Evolutionary conservation across 2,888 invertebrate species (phyloP), one percentile per base, ranked within the genome.

Genomic region (Pseudococcus longispinus): DNA sequence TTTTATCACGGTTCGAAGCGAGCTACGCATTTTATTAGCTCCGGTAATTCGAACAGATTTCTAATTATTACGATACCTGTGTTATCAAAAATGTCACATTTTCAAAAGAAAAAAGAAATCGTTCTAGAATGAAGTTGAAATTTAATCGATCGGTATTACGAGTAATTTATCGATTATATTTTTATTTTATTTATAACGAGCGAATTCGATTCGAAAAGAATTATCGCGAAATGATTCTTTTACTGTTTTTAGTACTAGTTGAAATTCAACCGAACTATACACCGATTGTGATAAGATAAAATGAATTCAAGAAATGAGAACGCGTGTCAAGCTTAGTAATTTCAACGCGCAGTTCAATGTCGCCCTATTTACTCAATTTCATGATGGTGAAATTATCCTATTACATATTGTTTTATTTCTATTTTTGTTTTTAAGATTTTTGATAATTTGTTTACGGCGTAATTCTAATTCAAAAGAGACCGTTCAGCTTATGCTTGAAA

Each of bases 261-360:
- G 70, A 70, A 70, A 29, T 70, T 29, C 70, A 29, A 29, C 70
- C 15, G 32, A 60, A 60, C 29, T 70, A 70, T 29, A 70, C 70
- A 70, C 70, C 29, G 70, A 70, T 70, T 70, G 70, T 70, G 70
- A 70, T 70, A 70, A 70, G 70, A 70, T 70, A 70, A 65, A 26
- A 65, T 65, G 26, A 65, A 26, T 65, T 65, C 26, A 26, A 29
- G 70, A 29, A 70, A 70, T 70, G 70, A 70, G 70, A 70, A 29
- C 70, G 70, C 70, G 70, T 70, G 70, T 70, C 70, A 70, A 65
- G 26, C 26, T 23, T 26, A 65, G 20, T 65, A 65, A 65, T 26
- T 65, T 65, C 65, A 65, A 26, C 65, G 26, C 23, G 26, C 26
- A 65, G 65, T 65, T 65, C 65, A 65, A 65, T 65, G 65, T 65